phyloP scores from a whole-genome alignment of 2,888 invertebrate species.

The Cyclophora albipunctata region DNA sequence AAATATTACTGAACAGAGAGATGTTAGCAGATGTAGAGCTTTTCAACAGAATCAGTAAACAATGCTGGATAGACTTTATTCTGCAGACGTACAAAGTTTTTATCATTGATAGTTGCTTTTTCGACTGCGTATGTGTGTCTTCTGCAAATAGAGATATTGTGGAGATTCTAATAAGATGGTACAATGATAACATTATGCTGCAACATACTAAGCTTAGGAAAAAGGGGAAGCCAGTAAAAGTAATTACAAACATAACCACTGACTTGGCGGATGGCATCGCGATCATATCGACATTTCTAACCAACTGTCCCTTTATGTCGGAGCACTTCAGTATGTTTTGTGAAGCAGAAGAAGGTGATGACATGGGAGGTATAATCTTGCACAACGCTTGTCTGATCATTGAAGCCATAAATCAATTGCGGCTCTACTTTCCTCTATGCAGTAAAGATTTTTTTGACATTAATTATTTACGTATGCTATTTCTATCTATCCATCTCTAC shows the following conservation, averaged over 20 bases:
- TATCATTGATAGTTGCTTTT: constrained; percentile 64
- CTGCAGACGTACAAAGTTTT: constrained; percentile 77
- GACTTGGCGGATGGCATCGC: constrained; percentile 75
- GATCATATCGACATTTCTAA: constrained; percentile 69
- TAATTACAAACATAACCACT: constrained; percentile 58
- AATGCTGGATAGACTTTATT: constrained; percentile 78
- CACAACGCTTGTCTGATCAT: constrained; percentile 76
- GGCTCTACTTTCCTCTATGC: constrained; percentile 70
- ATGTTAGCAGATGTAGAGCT: constrained; percentile 37
- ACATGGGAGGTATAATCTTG: constrained; percentile 50
- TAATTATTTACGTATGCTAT: constrained; percentile 74
- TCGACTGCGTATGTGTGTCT: constrained; percentile 58
- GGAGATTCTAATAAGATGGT: constrained; percentile 53
- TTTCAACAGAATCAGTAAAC: constrained; percentile 56
- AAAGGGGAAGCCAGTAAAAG: constrained; percentile 35
- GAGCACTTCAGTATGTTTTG: constrained; percentile 59
- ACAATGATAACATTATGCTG: constrained; percentile 44
- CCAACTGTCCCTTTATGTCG: constrained; percentile 75
- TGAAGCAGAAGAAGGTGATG: constrained; percentile 46
- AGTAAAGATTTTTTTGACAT: constrained; percentile 70
- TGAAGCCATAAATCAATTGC: constrained; percentile 70
- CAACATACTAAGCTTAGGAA: constrained; percentile 36
- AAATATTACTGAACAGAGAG: constrained; percentile 41
- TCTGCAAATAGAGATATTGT: constrained; percentile 43
- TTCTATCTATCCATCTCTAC: constrained; percentile 74